Evolutionary conservation across 2,797 vertebrate genomes (phyloP).

Genomic region (Momotus momota): DNA sequence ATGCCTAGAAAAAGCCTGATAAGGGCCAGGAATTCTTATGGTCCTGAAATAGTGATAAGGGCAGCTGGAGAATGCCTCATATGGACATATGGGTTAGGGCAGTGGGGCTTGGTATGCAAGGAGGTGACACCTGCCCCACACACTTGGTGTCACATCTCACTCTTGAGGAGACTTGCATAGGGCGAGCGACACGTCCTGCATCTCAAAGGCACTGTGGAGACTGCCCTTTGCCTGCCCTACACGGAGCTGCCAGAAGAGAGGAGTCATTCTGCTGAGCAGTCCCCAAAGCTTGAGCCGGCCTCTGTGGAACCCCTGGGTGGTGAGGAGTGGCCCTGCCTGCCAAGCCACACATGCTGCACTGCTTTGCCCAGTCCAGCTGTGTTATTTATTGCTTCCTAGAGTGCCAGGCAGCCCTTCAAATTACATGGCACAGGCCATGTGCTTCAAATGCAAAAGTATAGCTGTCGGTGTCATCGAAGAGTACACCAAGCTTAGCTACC

Average conservation of each 20-base stretch:
- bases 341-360: accelerated
- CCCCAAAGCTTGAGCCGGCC: neutral
- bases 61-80: constrained; percentile 56
- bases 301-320: neutral
- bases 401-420: neutral
- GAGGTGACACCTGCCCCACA: constrained; percentile 37
- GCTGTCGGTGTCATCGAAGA: neutral
- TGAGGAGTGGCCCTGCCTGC: neutral
- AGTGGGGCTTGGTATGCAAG: constrained; percentile 32
- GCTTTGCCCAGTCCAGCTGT: neutral
- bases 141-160: constrained; percentile 10
- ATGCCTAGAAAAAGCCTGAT: constrained; percentile 14
- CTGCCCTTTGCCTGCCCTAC: neutral
- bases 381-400: neutral
- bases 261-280: neutral
- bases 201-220: neutral
- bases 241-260: neutral
- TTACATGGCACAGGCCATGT: accelerated
- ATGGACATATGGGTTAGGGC: constrained; percentile 21
- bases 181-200: accelerated
- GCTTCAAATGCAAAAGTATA: neutral
- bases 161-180: neutral
- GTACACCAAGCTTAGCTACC: neutral
- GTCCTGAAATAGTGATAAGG: constrained; percentile 61
- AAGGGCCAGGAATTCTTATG: constrained; percentile 57